Base-by-base conservation (phyloP, 2,113 vertebrate species). In the Upupa epops region DNA sequence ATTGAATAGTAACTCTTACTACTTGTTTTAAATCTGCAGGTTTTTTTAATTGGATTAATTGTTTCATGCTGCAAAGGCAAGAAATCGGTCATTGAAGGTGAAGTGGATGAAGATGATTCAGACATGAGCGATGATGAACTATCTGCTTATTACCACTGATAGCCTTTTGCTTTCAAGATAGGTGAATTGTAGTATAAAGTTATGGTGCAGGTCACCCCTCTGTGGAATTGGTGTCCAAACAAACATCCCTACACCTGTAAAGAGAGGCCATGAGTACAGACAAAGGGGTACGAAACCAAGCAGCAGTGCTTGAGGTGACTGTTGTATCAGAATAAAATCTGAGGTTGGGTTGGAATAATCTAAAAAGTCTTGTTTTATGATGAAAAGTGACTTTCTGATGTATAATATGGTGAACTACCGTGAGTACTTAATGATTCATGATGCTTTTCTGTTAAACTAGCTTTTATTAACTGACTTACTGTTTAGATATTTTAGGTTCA, bases 41-140 rank as follows among this genome's bases (percentile, higher is more conserved):
- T 98, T 31, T 99, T 99, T 83, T 94, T 99, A 94, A 96, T 99
- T 71, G 99, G 99, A 60, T 97, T 99, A 95, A 93, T 98, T 89
- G 98, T 99, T 72, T 99, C 99, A 26, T 99, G 99, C 96, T 99
- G 98, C 97, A 98, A 98, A 98, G 99, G 99, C 89, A 99, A 99
- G 97, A 99, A 99, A 92, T 99, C 99, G 1, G 98, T 99, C 96
- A 98, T 99, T 91, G 99, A 99, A 97, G 99, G 99, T 79, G 98
- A 98, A 94, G 98, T 98, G 91, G 98, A 99, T 90, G 99, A 98
- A 24, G 98, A 99, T 19, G 99, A 99, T 94, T 99, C 99, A 29
- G 99, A 99, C 93, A 77, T 98, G 61, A 99, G 99, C 84, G 99
- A 99, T 83, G 98, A 99, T 48, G 99, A 99, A 96, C 96, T 96